Base-by-base conservation (phyloP, 2,797 vertebrate genomes). In the Sebastes vulpes region DNA sequence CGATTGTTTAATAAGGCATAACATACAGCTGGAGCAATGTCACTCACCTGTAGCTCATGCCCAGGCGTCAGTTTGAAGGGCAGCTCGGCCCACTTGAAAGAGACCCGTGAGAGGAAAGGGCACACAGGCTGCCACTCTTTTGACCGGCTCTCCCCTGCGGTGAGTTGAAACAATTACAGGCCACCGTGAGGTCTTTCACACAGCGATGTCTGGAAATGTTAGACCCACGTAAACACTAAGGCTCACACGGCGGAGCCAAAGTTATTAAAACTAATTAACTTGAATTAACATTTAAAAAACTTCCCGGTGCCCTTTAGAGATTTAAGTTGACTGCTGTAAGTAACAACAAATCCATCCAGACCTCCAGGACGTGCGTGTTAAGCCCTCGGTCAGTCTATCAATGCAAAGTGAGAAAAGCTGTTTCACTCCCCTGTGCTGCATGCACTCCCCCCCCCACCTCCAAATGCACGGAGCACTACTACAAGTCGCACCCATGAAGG, bases 321-420 rank as follows among this genome's bases (percentile, higher is more conserved):
- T 94, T 95, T 88, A 78, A 79, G 85, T 87, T 88, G 90, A 93
- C 91, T 94, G 91, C 83, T 88, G 86, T 90, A 93, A 93, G 93
- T 92, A 94, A 92, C 93, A 90, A 50, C 89, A 94, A 93, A 95
- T 94, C 93, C 91, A 80, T 87, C 89, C 85, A 79, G 89, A 92
- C 91, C 89, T 92, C 77, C 72, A 86, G 91, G 91, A 94, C 29
- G 76, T 89, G 84, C 72, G 85, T 92, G 93, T 93, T 95, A 94
- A 95, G 93, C 94, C 90, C 88, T 87, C 86, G 93, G 91, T 92
- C 92, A 92, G 90, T 95, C 93, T 90, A 92, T 95, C 93, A 93
- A 92, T 93, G 93, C 92, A 94, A 92, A 94, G 93, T 90, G 89
- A 94, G 90, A 91, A 94, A 93, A 94, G 90, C 89, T 85, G 88